Conservation (phyloP, 2,113 vertebrate species). For the Pseudonaja textilis region DNA sequence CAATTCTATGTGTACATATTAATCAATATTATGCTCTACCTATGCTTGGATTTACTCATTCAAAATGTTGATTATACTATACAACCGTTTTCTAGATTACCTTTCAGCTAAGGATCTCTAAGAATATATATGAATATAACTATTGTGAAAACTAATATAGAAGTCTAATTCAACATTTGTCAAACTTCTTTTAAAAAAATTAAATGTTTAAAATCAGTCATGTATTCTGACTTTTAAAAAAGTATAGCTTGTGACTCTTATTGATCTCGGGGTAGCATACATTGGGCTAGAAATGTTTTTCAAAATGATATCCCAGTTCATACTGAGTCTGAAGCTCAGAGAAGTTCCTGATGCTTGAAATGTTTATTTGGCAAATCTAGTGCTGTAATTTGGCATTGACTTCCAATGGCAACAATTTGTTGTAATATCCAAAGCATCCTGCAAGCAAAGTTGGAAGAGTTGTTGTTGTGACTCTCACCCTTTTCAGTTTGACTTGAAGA, state of each 20-base stretch:
- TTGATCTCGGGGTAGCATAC: neutral
- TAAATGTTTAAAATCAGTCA: neutral
- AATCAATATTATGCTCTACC: neutral
- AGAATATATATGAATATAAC: neutral
- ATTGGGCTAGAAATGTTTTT: neutral
- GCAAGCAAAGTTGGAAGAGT: conserved; percentile 27
- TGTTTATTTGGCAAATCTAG: neutral
- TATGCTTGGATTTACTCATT: neutral
- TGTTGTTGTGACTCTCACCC: neutral
- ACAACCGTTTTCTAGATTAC: neutral
- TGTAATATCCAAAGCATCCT: neutral
- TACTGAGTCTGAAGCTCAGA: neutral
- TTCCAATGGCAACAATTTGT: conserved; percentile 15
- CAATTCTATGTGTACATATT: neutral
- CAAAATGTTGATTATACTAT: neutral
- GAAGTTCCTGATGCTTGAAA: neutral
- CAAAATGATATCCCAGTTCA: neutral
- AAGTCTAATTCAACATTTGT: neutral
- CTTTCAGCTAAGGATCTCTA: neutral
- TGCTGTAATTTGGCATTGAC: conserved; percentile 14
- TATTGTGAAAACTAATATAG: neutral
- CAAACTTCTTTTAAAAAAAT: neutral
- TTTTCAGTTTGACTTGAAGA: neutral
- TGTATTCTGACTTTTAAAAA: neutral
- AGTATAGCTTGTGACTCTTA: neutral